Evolutionary conservation across 2,888 invertebrate genomes (phyloP), one percentile per base, ranked within the genome.

Genomic region (Dryadula phaetusa): DNA sequence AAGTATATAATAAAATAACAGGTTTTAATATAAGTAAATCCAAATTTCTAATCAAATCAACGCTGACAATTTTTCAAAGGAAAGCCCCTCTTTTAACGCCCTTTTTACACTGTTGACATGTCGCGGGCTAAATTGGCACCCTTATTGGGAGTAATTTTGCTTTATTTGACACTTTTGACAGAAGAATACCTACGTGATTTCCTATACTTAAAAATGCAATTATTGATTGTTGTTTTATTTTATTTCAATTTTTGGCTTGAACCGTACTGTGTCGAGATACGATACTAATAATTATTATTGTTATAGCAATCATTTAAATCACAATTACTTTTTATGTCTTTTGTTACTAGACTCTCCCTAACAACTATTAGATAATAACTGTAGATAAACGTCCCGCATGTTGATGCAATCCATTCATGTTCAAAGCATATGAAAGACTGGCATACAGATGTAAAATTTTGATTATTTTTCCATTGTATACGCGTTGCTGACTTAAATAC

Each of bases 321-420:
- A 44, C 46, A 60, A 60, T 60, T 28, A 32, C 8, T 6, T 34
- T 42, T 22, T 44, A 63, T n/a, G 14, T 16, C 34, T 25, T n/a
- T 67, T 52, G 40, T 56, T 58, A 63, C 44, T 58, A 34, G 32
- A 63, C 44, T 63, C 49, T 63, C 67, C 67, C 63, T 64, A 34
- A 53, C 37, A 44, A 62, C 53, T 67, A 80, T 85, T 86, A 82
- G 88, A 89, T 90, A 86, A 83, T 80, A 81, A 82, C 79, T 82
- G 80, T 81, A 85, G 88, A 90, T 89, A 86, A 79, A 82, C 82
- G 79, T 81, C 90, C 90, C 90, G 90, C 88, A 90, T 88, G 81
- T 83, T 76, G 78, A 82, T 78, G 34, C 56, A 37, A 46, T 54
- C 20, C 46, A 63, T 56, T 56, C 46, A 53, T 53, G 28, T 53